Percentiles rank a stretch among this genome's conserved stretches.
These are phyloP conservation scores for Listronotus bonariensis DNA, from an alignment of 1,140 invertebrate species.

Conservation along the genomic window DNA sequence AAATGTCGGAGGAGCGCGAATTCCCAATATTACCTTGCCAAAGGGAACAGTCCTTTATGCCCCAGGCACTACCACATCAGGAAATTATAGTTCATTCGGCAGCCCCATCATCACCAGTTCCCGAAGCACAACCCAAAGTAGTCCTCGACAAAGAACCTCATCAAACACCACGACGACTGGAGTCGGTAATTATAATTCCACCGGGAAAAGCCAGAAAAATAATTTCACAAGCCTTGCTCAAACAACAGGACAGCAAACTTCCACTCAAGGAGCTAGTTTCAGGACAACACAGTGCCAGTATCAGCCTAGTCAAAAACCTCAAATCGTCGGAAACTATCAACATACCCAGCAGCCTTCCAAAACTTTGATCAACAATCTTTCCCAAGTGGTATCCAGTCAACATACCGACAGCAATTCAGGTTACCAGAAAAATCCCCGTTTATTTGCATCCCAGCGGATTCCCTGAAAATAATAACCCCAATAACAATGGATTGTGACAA, in stretches of 20 bases:
- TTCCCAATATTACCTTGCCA: conserved; percentile 1
- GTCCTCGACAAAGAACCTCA: background rate
- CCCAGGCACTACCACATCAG: background rate
- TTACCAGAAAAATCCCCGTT: background rate
- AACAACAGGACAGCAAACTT: background rate
- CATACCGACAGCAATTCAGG: background rate
- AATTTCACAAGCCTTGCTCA: conserved; percentile 2
- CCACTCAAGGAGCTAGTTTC: background rate
- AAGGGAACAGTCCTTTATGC: conserved; percentile 9
- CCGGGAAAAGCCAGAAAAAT: conserved; percentile 13
- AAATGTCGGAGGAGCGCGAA: background rate
- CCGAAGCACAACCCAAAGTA: conserved; percentile 3
- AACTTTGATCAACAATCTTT: background rate
- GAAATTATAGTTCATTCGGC: background rate
- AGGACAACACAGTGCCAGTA: conserved; percentile 5
- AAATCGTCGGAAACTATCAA: background rate
- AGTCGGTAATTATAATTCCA: conserved; percentile 12
- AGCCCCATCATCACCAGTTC: background rate
- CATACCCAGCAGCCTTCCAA: background rate
- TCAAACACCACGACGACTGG: conserved; percentile 5
- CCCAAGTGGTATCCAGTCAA: background rate
- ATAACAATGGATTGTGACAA: conserved; percentile 25
- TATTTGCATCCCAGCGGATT: conserved; percentile 3
- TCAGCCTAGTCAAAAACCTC: conserved; percentile 8
- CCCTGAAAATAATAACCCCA: conserved; percentile 17